Percentiles rank a stretch among this genome's conserved stretches.
These are phyloP conservation scores for Stictocephala bisonia DNA, from an alignment of 2,888 invertebrate genomes.

Conservation along the genomic window DNA sequence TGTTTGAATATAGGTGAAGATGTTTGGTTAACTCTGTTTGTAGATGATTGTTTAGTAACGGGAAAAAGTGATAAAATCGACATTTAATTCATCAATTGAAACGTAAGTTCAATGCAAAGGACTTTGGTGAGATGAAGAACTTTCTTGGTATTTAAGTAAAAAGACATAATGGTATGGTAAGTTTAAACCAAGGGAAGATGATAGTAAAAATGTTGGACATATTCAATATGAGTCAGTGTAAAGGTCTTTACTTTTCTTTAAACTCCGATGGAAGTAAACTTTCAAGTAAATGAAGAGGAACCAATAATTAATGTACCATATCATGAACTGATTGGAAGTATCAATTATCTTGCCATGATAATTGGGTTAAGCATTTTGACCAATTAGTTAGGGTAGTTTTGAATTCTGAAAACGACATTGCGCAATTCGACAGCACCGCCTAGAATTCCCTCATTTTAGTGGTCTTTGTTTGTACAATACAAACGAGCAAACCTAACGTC, in stretches of 20 bases:
- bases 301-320: neutral
- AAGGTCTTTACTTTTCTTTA: no score
- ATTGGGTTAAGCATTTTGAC: no score
- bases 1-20: neutral
- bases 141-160: neutral
- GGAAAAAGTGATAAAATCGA: neutral
- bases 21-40: neutral
- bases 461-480: no score
- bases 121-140: neutral
- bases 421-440: no score
- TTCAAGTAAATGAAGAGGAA: neutral
- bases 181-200: neutral
- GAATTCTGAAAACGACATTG: no score
- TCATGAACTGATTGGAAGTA: neutral
- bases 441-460: no score
- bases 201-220: no score
- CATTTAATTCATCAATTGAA: neutral
- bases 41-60: neutral
- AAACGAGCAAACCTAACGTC: no score
- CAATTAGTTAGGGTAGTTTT: no score
- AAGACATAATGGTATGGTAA: neutral
- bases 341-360: neutral
- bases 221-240: neutral
- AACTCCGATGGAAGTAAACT: neutral
- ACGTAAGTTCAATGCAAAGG: neutral